Percentiles rank a stretch among this genome's conserved stretches.
phyloP scores from a whole-genome alignment of 2,113 vertebrate genomes.

The Tenrec ecaudatus region DNA sequence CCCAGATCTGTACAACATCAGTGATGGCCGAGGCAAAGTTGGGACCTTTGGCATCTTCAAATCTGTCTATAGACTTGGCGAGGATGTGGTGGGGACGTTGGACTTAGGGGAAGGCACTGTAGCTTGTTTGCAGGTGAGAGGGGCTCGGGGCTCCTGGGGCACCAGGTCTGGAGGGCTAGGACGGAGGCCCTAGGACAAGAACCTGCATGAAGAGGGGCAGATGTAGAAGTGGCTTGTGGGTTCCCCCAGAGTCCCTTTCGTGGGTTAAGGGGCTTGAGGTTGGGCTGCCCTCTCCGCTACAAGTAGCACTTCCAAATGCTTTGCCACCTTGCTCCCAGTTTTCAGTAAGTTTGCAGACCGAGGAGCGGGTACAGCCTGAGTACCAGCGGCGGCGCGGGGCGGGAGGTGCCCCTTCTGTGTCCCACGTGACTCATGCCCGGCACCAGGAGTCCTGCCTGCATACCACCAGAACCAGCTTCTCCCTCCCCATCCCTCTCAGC shows the following conservation, averaged over 20 bases:
- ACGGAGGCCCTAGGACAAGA: background rate
- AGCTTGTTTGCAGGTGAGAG: constrained; percentile 95
- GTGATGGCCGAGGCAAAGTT: constrained; percentile 95
- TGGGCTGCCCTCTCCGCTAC: background rate
- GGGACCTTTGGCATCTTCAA: constrained; percentile 98
- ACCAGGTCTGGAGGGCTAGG: background rate
- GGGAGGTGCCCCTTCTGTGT: constrained; percentile 80
- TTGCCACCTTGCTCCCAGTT: constrained; percentile 86
- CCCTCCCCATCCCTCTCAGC: constrained; percentile 95
- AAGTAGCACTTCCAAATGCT: background rate
- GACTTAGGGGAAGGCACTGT: constrained; percentile 97
- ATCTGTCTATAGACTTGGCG: constrained; percentile 95
- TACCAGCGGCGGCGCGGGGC: constrained; percentile 92
- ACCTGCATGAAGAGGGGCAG: background rate
- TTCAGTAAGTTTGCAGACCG: constrained; percentile 96
- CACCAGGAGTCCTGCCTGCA: constrained; percentile 98
- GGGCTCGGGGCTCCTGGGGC: background rate
- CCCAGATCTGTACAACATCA: constrained; percentile 97
- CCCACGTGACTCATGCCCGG: constrained; percentile 93
- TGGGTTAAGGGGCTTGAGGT: background rate
- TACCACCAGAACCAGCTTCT: constrained; percentile 96
- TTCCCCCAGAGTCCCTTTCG: background rate
- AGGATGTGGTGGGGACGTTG: constrained; percentile 96
- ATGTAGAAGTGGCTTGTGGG: background rate
- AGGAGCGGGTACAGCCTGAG: constrained; percentile 94